These are phyloP conservation scores for Drosophila baimaii DNA, from an alignment of 1,140 invertebrate genomes.

Conservation along the genomic window DNA sequence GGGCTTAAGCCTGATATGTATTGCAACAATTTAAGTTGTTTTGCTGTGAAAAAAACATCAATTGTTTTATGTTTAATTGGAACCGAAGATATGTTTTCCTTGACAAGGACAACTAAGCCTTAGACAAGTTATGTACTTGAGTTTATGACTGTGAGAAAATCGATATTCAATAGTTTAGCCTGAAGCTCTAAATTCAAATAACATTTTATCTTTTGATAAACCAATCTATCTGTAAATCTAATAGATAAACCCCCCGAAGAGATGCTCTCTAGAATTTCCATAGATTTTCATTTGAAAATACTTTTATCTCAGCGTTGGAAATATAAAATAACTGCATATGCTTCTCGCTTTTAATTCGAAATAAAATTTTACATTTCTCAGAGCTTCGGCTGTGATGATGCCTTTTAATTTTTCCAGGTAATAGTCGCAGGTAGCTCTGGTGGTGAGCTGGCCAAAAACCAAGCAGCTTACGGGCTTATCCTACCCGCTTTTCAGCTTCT, in stretches of 20 bases:
- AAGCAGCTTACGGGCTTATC: constrained; percentile 46
- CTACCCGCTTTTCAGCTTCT: constrained; percentile 3
- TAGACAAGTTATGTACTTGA: background rate
- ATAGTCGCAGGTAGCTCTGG: background rate
- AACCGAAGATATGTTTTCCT: background rate
- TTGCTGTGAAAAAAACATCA: background rate
- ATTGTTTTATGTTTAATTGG: background rate
- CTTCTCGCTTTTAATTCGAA: background rate
- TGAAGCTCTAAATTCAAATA: background rate
- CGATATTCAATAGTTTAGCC: background rate
- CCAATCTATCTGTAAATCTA: background rate
- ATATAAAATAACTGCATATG: background rate
- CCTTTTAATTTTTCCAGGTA: constrained; percentile 34
- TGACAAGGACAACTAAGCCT: background rate
- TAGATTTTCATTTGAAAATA: background rate
- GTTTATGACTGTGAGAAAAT: no score
- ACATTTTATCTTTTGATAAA: background rate
- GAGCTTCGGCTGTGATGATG: background rate
- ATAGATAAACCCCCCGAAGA: background rate
- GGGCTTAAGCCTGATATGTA: background rate
- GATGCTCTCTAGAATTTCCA: background rate
- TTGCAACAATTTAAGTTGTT: background rate
- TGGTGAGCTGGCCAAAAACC: constrained; percentile 36
- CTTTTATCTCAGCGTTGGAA: background rate
- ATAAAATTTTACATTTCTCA: constrained; percentile 15